These are phyloP conservation scores for Nymphalis io DNA, from an alignment of 1,140 invertebrate species.

Conservation along the genomic window DNA sequence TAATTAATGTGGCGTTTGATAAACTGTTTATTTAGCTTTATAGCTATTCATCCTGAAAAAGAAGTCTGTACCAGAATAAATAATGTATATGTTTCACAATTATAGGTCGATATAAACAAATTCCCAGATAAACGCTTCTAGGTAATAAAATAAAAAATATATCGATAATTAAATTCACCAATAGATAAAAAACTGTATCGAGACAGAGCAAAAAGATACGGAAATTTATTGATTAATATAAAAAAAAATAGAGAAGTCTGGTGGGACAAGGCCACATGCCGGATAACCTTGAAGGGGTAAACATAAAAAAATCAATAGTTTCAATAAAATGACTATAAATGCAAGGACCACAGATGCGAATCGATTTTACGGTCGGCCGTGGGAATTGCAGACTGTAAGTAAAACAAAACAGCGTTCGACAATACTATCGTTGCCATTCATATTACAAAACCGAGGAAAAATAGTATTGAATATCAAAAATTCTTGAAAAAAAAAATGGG, in stretches of 20 bases:
- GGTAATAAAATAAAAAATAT: not conserved
- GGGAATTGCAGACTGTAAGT: constrained; percentile 5
- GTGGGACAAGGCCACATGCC: not conserved
- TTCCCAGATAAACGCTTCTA: not conserved
- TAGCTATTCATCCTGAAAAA: too few species aligned
- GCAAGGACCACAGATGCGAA: constrained; percentile 6
- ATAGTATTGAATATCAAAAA: not conserved
- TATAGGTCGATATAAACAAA: too few species aligned
- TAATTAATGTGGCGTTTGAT: too few species aligned
- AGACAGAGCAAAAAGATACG: not conserved
- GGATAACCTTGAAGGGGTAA: not conserved
- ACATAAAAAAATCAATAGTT: constrained; percentile 13
- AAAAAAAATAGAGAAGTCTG: constrained; percentile 7
- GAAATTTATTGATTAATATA: not conserved
- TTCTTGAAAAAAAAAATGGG: not conserved
- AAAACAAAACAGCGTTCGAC: not conserved
- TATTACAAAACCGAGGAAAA: not conserved
- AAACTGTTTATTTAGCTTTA: too few species aligned
- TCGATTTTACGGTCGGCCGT: constrained; percentile 22
- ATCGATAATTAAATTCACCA: not conserved
- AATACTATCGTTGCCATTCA: not conserved
- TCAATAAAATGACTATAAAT: constrained; percentile 5
- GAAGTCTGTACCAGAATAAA: too few species aligned
- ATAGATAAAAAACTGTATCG: not conserved
- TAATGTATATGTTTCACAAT: too few species aligned